Evolutionary conservation across 2,888 invertebrate species (phyloP).

Genomic region (Apantesis nais): DNA sequence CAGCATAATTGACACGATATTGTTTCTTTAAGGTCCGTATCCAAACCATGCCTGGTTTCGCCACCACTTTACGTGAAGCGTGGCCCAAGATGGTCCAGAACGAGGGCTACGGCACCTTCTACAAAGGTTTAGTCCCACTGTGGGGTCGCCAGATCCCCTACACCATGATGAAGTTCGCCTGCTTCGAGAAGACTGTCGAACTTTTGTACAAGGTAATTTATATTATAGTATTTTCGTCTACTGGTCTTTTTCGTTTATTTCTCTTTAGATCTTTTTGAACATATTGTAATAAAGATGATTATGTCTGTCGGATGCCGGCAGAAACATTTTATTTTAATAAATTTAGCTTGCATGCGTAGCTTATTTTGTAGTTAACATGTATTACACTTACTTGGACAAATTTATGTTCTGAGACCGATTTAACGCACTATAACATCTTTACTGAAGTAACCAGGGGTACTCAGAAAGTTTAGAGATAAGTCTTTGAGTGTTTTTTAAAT

Average conservation of each 20-base stretch:
- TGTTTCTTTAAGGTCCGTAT: slow-evolving; percentile 89
- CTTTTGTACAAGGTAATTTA: slow-evolving; percentile 90
- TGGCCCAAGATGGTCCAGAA: slow-evolving; percentile 95
- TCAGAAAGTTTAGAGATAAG: background rate
- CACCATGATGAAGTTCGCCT: slow-evolving; percentile 99
- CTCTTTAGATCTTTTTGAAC: no score
- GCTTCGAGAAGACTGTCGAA: slow-evolving; percentile 98
- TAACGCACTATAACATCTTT: background rate
- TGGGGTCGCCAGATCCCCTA: slow-evolving; percentile 99
- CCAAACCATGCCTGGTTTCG: slow-evolving; percentile 98
- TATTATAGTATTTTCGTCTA: no score
- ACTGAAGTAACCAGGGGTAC: no score
- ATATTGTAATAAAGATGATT: slow-evolving; percentile 62
- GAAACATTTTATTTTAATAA: slow-evolving; percentile 31
- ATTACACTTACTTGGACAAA: slow-evolving; percentile 3
- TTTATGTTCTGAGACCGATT: background rate
- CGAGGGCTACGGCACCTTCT: slow-evolving; percentile 96
- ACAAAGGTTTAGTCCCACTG: slow-evolving; percentile 97
- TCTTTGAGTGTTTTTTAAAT: no score
- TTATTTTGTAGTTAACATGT: slow-evolving; percentile 36
- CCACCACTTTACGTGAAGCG: slow-evolving; percentile 94
- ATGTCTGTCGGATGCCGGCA: slow-evolving; percentile 64
- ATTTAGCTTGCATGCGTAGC: slow-evolving; percentile 54
- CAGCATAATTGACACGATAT: background rate
- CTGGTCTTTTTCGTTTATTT: no score